Conservation (phyloP, 2,888 invertebrate genomes). For the Pheosia gnoma region DNA sequence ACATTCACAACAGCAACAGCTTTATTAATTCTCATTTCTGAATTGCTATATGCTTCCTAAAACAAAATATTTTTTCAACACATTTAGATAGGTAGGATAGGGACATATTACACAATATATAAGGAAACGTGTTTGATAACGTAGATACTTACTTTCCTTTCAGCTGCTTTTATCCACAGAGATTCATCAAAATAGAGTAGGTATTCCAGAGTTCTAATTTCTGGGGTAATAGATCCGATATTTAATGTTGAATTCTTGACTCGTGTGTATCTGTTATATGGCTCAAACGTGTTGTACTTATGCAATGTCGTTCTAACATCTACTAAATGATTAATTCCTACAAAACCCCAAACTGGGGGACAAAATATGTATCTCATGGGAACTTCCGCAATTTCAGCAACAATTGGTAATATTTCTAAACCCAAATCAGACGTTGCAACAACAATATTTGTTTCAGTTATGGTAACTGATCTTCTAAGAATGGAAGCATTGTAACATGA, state of each 20-base stretch:
- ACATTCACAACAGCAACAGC: constrained; percentile 71
- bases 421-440: constrained; percentile 84
- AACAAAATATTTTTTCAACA: constrained; percentile 20
- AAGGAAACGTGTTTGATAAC: constrained; percentile 11
- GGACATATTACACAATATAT: no score
- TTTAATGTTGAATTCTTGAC: constrained; percentile 78
- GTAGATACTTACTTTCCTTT: constrained; percentile 59
- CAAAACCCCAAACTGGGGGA: constrained; percentile 87
- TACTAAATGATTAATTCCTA: constrained; percentile 82
- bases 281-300: constrained; percentile 77
- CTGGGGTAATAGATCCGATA: constrained; percentile 75
- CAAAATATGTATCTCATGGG: constrained; percentile 79
- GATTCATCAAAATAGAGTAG: constrained; percentile 69
- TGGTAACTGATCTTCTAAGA: constrained; percentile 63
- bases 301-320: constrained; percentile 82
- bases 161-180: constrained; percentile 61
- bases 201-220: constrained; percentile 82
- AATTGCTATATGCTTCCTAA: constrained; percentile 40
- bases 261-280: constrained; percentile 77
- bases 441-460: constrained; percentile 77
- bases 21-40: constrained; percentile 52
- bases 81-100: background rate
- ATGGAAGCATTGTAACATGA: constrained; percentile 84
- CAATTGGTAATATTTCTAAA: constrained; percentile 65
- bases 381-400: constrained; percentile 74